These are phyloP conservation scores for Ditula angustiorana DNA, from an alignment of 2,888 invertebrate genomes.

Conservation along the genomic window DNA sequence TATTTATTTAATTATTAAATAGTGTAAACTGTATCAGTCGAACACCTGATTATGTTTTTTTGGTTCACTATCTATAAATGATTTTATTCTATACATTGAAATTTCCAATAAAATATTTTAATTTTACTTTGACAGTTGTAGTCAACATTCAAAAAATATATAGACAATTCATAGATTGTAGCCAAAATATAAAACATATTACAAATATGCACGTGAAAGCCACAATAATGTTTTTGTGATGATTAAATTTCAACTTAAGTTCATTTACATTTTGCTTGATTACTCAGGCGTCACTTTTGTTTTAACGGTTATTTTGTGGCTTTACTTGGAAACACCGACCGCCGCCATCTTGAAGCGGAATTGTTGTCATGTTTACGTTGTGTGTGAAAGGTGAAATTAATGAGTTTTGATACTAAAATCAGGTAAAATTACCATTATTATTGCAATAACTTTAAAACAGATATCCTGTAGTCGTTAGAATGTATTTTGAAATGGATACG, in stretches of 20 bases:
- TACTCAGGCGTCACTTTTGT: background rate
- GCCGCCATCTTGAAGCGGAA: constrained; percentile 83
- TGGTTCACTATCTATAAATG: no score
- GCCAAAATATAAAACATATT: no score
- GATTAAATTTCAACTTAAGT: background rate
- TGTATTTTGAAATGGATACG: background rate
- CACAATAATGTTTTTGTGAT: background rate
- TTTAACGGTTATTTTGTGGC: constrained; percentile 23
- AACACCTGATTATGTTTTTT: no score
- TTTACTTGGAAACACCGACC: constrained; percentile 30
- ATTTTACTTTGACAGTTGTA: no score
- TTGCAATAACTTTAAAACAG: constrained; percentile 23
- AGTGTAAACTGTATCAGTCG: no score
- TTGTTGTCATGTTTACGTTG: constrained; percentile 86
- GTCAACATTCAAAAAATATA: no score
- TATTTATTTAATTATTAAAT: no score
- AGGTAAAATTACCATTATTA: constrained; percentile 51
- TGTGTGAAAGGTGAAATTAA: constrained; percentile 75
- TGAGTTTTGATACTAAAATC: constrained; percentile 56
- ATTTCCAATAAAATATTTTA: no score
- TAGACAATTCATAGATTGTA: no score
- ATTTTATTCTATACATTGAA: no score
- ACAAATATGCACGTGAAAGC: no score
- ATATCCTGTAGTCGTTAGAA: background rate
- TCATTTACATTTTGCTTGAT: background rate